Conservation (phyloP, 1,140 invertebrate genomes). For the Caenorhabditis latens region DNA sequence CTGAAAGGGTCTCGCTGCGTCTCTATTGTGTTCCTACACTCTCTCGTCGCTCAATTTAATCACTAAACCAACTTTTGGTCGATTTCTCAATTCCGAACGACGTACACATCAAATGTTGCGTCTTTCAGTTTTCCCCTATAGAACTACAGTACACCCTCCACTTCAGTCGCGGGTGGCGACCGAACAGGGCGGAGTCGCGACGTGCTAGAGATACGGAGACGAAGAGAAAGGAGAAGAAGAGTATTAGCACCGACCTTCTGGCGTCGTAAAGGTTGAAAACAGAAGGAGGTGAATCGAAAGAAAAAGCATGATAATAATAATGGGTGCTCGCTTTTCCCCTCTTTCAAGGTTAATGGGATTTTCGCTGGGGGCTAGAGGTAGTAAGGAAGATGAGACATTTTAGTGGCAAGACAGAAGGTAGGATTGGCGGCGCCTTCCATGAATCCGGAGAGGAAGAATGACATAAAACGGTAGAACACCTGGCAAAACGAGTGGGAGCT, state of each 20-base stretch:
- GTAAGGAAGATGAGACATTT: slow-evolving; percentile 23
- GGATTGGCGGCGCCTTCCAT: slow-evolving; percentile 59
- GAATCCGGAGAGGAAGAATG: slow-evolving; percentile 82
- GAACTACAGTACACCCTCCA: neutral
- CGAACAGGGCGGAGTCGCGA: slow-evolving; percentile 16
- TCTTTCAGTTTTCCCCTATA: too few species aligned
- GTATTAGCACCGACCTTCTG: neutral
- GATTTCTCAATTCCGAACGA: neutral
- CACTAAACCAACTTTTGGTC: neutral
- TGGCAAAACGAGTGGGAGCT: neutral
- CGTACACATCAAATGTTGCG: slow-evolving; percentile 24
- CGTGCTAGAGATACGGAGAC: neutral
- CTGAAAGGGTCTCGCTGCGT: neutral
- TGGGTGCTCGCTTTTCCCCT: neutral
- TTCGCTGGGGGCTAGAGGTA: neutral
- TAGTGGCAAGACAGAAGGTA: slow-evolving; percentile 17
- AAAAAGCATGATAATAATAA: slow-evolving; percentile 33
- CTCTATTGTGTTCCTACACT: neutral
- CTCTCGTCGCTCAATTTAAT: neutral
- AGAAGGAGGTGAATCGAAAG: slow-evolving; percentile 24
- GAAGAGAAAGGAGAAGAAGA: neutral
- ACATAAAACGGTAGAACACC: neutral
- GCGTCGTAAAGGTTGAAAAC: slow-evolving; percentile 33
- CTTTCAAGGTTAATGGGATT: slow-evolving; percentile 32
- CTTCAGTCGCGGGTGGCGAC: neutral